Conservation (phyloP, 2,888 invertebrate genomes). For the Nomada ruficornis region DNA sequence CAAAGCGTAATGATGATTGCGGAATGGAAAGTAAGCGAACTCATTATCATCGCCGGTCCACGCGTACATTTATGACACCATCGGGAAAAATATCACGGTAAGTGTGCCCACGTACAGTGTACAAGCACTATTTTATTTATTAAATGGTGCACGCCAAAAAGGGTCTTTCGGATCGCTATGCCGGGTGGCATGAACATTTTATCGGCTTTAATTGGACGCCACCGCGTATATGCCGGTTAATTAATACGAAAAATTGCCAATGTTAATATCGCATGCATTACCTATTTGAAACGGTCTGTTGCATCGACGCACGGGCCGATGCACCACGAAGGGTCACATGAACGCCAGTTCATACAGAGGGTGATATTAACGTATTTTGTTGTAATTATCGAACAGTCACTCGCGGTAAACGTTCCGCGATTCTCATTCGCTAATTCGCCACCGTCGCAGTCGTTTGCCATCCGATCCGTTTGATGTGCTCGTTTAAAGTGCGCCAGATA, state of each 20-base stretch:
- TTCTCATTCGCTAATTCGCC: slow-evolving; percentile 64
- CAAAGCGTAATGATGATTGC: slow-evolving; percentile 24
- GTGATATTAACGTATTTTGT: slow-evolving; percentile 76
- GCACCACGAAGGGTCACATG: slow-evolving; percentile 68
- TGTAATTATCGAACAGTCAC: slow-evolving; percentile 74
- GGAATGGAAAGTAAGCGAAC: slow-evolving; percentile 37
- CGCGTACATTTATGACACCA: slow-evolving; percentile 43
- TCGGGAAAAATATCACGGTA: slow-evolving; percentile 48
- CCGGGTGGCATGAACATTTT: slow-evolving; percentile 67
- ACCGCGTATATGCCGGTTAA: slow-evolving; percentile 72
- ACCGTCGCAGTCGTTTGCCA: slow-evolving; percentile 20
- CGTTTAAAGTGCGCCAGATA: neutral
- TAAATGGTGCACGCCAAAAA: slow-evolving; percentile 54
- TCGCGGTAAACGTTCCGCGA: slow-evolving; percentile 64
- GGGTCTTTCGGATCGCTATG: slow-evolving; percentile 61
- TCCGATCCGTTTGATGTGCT: neutral
- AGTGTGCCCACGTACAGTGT: slow-evolving; percentile 40
- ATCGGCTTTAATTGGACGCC: slow-evolving; percentile 73
- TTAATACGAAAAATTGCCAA: slow-evolving; percentile 77
- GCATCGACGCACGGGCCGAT: slow-evolving; percentile 65
- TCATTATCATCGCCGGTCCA: slow-evolving; percentile 43
- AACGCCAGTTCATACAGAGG: slow-evolving; percentile 71
- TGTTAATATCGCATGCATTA: slow-evolving; percentile 78
- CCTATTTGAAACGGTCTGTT: slow-evolving; percentile 68
- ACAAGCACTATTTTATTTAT: slow-evolving; percentile 65